A percentile compares a stretch with the other conserved stretches of the same genome.
phyloP scores from a whole-genome alignment of 2,113 vertebrate species.

The human (Homo sapiens) region GRCh38 chr13:105527001-105527500 shows the following conservation, averaged over 20 bases:
- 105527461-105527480: neutral
- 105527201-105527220: too few relatives aligned
- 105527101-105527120: neutral
- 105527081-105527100: neutral
- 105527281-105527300: neutral
- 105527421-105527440: neutral
- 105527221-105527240: neutral
- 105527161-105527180: accelerated
- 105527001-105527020: neutral
- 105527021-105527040: neutral
- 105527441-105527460: neutral
- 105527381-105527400: neutral
- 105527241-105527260: neutral
- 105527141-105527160: too few relatives aligned
- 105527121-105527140: accelerated
- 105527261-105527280: neutral
- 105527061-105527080: neutral
- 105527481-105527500: conserved; percentile 14
- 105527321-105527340: neutral
- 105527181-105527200: accelerated
- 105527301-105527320: neutral
- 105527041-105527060: neutral
- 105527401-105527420: neutral
- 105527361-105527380: neutral
- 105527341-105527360: neutral